Percentiles rank a stretch among this genome's conserved stretches.
Evolutionary conservation across 2,797 vertebrate genomes (phyloP).

Genomic region (Brachymystax lenok): DNA sequence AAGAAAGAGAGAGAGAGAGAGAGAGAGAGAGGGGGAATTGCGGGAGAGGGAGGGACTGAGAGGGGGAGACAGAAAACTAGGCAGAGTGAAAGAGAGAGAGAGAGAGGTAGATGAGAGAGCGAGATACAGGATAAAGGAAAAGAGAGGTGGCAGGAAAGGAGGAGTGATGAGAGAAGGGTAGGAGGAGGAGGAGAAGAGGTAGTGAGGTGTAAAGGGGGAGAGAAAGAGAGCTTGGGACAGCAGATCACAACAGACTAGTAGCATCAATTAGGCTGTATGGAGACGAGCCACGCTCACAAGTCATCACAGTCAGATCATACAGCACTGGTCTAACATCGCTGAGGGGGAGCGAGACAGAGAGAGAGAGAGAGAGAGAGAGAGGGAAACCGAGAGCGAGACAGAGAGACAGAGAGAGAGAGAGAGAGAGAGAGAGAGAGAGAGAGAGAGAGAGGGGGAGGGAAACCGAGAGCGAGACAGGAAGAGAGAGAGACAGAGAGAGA

Average conservation of each 20-base stretch:
- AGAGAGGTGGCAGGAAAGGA: conserved; percentile 8
- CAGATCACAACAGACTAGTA: conserved; percentile 36
- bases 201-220: background rate
- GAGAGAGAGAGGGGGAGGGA: conserved; percentile 14
- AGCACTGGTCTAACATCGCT: conserved; percentile 26
- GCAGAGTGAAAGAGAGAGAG: conserved; percentile 5
- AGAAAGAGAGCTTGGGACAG: conserved; percentile 12
- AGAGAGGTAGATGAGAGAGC: background rate
- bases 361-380: conserved; percentile 4
- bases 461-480: no score
- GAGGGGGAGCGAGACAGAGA: background rate
- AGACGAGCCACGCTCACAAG: conserved; percentile 22
- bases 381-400: no score
- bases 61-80: background rate
- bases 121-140: background rate
- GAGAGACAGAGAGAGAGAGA: conserved; percentile 14
- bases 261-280: conserved; percentile 26
- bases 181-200: background rate
- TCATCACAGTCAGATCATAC: conserved; percentile 25
- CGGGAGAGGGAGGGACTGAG: background rate
- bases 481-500: conserved; percentile 15
- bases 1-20: background rate
- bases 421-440: background rate
- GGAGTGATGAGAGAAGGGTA: background rate
- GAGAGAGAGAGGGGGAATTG: background rate